These are phyloP conservation scores for Nasonia longicornis DNA, from an alignment of 1,140 invertebrate genomes.

Conservation along the genomic window DNA sequence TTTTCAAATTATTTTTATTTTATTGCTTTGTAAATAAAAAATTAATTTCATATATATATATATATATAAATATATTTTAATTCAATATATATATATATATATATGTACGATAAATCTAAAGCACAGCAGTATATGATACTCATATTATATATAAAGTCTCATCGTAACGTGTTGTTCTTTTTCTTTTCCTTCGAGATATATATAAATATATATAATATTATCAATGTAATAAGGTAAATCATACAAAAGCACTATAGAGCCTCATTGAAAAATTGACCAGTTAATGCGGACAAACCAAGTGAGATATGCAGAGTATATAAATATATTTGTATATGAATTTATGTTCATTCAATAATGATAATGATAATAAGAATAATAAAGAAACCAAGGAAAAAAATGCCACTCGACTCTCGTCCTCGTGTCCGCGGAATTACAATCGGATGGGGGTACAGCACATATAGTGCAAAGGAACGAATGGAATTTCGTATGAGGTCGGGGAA, in stretches of 20 bases:
- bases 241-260: slow-evolving; percentile 44
- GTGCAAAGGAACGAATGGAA: background rate
- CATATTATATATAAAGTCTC: slow-evolving; percentile 45
- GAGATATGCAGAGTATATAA: slow-evolving; percentile 21
- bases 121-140: slow-evolving; percentile 53
- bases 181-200: background rate
- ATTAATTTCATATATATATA: slow-evolving; percentile 43
- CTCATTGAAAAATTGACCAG: slow-evolving; percentile 45
- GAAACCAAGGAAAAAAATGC: background rate
- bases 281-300: slow-evolving; percentile 23
- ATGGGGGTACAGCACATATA: background rate
- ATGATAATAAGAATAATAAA: no score
- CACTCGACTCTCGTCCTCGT: background rate
- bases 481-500: background rate
- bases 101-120: slow-evolving; percentile 59
- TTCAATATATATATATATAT: slow-evolving; percentile 59
- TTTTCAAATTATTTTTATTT: slow-evolving; percentile 46
- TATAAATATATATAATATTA: background rate
- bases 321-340: slow-evolving; percentile 23
- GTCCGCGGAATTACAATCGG: background rate
- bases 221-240: slow-evolving; percentile 21
- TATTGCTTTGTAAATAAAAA: slow-evolving; percentile 48
- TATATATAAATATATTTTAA: slow-evolving; percentile 56
- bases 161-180: slow-evolving; percentile 35
- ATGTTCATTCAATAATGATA: background rate